Evolutionary conservation across 30 jellyfish, hydroid and myxozoan species (phyloP).

Genomic region (Sanderia malayensis): DNA sequence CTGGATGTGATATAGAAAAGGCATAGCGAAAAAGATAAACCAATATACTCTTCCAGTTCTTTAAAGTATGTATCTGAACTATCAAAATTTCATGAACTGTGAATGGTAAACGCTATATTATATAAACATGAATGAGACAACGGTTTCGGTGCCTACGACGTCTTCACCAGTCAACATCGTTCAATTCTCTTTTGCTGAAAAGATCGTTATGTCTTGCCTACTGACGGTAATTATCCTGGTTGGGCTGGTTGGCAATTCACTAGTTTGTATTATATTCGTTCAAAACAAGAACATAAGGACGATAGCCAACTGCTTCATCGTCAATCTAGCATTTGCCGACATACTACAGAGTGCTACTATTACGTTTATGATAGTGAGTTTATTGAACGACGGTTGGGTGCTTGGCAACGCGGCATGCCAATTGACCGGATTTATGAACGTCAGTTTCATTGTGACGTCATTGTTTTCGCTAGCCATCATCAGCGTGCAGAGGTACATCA

Average conservation of each 20-base stretch:
- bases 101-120: too few relatives aligned
- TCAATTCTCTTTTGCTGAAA: slow-evolving; percentile 17
- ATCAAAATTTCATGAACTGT: too few relatives aligned
- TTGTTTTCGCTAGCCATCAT: slow-evolving; percentile 41
- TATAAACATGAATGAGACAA: too few relatives aligned
- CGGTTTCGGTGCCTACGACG: neutral
- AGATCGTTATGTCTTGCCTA: slow-evolving; percentile 16
- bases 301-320: slow-evolving; percentile 35
- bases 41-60: too few relatives aligned
- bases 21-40: too few relatives aligned
- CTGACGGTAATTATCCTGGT: slow-evolving; percentile 11
- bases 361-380: slow-evolving; percentile 21
- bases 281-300: slow-evolving; percentile 41
- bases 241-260: slow-evolving; percentile 56
- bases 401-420: slow-evolving; percentile 59
- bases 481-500: slow-evolving; percentile 43
- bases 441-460: slow-evolving; percentile 43
- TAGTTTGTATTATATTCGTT: slow-evolving; percentile 37
- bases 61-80: too few relatives aligned
- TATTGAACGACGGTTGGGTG: slow-evolving; percentile 44
- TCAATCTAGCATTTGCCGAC: slow-evolving; percentile 63
- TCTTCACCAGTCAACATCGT: neutral
- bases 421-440: slow-evolving; percentile 50
- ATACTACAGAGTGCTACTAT: slow-evolving; percentile 48
- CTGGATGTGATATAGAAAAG: too few relatives aligned